phyloP scores from a whole-genome alignment of 1,140 invertebrate genomes.

The Littorina saxatilis region DNA sequence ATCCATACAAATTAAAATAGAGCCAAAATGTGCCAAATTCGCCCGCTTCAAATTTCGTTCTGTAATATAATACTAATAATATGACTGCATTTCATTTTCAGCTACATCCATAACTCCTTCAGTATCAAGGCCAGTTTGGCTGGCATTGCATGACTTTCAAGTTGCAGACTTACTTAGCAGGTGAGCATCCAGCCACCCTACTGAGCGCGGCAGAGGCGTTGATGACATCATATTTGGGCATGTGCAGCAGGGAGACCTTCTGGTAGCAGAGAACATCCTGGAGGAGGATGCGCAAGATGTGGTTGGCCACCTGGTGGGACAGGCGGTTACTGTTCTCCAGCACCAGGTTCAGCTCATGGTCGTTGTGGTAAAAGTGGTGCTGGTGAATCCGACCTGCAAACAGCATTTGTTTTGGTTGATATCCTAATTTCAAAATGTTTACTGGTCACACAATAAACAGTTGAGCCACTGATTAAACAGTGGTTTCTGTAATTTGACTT shows the following conservation, averaged over 20 bases:
- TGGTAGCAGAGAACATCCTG: slow-evolving; percentile 82
- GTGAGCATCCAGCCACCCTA: slow-evolving; percentile 61
- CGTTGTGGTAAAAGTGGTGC: slow-evolving; percentile 64
- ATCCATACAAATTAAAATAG: too few relatives aligned
- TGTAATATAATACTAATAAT: too few relatives aligned
- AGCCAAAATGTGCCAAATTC: too few relatives aligned
- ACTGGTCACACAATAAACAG: neutral
- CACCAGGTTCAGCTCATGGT: slow-evolving; percentile 64
- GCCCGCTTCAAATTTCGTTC: too few relatives aligned
- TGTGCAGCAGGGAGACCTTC: slow-evolving; percentile 76
- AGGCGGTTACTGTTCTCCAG: slow-evolving; percentile 74
- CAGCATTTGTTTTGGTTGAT: too few relatives aligned
- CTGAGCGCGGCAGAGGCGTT: slow-evolving; percentile 72
- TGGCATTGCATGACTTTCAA: too few relatives aligned
- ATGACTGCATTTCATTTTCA: too few relatives aligned
- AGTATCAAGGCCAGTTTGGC: too few relatives aligned
- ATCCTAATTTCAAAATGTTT: too few relatives aligned
- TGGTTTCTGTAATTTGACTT: neutral
- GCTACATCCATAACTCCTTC: too few relatives aligned
- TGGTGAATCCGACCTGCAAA: slow-evolving; percentile 34
- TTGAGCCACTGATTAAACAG: neutral
- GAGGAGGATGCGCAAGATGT: slow-evolving; percentile 82
- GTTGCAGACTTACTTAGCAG: too few relatives aligned
- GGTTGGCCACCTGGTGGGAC: slow-evolving; percentile 80
- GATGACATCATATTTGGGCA: slow-evolving; percentile 75